These are phyloP conservation scores for Ruditapes philippinarum DNA, from an alignment of 1,140 invertebrate genomes.

Conservation along the genomic window DNA sequence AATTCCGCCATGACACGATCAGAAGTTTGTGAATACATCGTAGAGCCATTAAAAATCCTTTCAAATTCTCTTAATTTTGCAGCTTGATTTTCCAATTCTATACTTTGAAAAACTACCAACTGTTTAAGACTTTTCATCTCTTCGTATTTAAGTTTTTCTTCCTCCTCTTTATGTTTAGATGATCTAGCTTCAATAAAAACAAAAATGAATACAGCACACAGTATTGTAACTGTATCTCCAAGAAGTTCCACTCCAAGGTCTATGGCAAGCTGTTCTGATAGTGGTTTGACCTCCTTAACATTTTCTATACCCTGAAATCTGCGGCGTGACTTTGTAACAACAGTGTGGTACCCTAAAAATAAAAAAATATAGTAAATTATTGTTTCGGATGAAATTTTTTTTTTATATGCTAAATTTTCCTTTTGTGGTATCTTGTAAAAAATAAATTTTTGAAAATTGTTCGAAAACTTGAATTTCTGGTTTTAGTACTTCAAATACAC, in stretches of 20 bases:
- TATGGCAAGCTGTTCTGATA: slow-evolving; percentile 51
- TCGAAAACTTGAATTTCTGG: no score
- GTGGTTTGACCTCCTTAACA: slow-evolving; percentile 46
- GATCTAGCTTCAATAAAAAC: background rate
- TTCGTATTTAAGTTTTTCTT: slow-evolving; percentile 28
- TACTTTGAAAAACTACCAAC: slow-evolving; percentile 23
- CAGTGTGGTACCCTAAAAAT: slow-evolving; percentile 51
- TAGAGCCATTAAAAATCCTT: background rate
- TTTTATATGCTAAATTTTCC: no score
- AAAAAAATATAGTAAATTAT: no score
- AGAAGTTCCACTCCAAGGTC: slow-evolving; percentile 44
- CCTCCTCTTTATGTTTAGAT: background rate
- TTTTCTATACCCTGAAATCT: slow-evolving; percentile 26
- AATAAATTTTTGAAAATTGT: no score
- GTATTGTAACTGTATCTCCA: slow-evolving; percentile 26
- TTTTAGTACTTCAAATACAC: no score
- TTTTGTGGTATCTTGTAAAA: no score
- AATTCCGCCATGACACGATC: slow-evolving; percentile 28
- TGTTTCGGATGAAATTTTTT: no score
- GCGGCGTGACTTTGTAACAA: background rate
- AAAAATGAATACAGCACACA: slow-evolving; percentile 48
- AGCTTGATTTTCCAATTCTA: slow-evolving; percentile 33
- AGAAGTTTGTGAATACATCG: slow-evolving; percentile 48
- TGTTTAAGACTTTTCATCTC: slow-evolving; percentile 30
- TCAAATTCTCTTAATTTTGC: slow-evolving; percentile 31